phyloP scores from a whole-genome alignment of 2,113 vertebrate genomes.

The Thryonomys swinderianus region DNA sequence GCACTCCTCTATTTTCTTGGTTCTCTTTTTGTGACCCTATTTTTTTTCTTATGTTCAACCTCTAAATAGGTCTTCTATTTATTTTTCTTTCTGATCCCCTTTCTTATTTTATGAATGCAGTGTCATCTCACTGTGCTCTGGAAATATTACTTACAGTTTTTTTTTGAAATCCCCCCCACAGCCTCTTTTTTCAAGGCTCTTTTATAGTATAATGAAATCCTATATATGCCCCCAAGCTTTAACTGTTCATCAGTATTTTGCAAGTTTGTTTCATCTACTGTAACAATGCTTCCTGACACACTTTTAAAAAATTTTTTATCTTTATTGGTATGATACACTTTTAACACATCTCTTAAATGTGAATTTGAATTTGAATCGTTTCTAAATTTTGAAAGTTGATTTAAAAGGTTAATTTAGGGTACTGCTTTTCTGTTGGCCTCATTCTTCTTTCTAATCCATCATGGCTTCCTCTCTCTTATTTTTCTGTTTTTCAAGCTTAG shows the following conservation, averaged over 20 bases:
- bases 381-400: not conserved
- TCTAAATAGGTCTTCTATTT: not conserved
- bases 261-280: not conserved
- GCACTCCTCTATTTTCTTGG: not conserved
- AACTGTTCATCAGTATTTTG: not conserved
- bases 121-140: not conserved
- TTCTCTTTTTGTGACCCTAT: not conserved
- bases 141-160: not conserved
- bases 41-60: not conserved
- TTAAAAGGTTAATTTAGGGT: not conserved
- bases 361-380: not conserved
- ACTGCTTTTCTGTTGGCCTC: not conserved
- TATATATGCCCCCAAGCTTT: not conserved
- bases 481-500: not conserved
- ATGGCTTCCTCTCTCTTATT: not conserved
- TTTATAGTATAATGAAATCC: not conserved
- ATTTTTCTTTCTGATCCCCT: not conserved
- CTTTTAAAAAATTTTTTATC: too few relatives aligned
- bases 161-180: not conserved
- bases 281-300: not conserved
- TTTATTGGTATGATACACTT: too few relatives aligned
- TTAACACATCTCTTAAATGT: slow-evolving; percentile 11
- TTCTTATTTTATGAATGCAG: not conserved
- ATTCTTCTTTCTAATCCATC: not conserved
- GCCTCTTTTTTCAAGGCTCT: slow-evolving; percentile 3